phyloP scores from a whole-genome alignment of 2,888 invertebrate species.

The Helleia helle region DNA sequence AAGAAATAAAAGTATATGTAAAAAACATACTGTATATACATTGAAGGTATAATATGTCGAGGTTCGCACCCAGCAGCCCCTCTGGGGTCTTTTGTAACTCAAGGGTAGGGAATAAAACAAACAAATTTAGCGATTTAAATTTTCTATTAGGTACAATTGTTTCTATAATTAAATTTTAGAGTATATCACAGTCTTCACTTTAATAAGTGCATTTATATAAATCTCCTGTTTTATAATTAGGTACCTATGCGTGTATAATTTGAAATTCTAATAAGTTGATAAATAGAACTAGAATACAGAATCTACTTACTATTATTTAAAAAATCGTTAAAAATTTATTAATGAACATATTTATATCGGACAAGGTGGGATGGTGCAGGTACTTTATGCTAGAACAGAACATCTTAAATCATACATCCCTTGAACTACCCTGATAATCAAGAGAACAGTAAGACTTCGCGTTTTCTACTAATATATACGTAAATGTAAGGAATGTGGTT shows the following conservation, averaged over 20 bases:
- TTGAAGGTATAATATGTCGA: no score
- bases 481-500: no score
- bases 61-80: no score
- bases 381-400: background rate
- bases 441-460: no score
- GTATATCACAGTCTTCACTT: constrained; percentile 73
- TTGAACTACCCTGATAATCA: no score
- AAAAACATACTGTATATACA: no score
- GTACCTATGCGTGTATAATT: constrained; percentile 23
- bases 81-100: no score
- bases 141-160: constrained; percentile 56
- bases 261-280: constrained; percentile 22
- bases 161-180: constrained; percentile 53
- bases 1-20: no score
- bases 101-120: constrained; percentile 24
- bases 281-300: constrained; percentile 20
- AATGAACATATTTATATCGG: constrained; percentile 20
- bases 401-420: no score
- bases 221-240: constrained; percentile 27
- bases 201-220: constrained; percentile 61
- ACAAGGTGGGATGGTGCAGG: constrained; percentile 31
- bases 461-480: no score
- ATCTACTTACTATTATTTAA: constrained; percentile 16
- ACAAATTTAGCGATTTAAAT: constrained; percentile 22
- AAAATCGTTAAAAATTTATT: constrained; percentile 16